Conservation (phyloP, 2,113 vertebrate species). For the Hyla sarda region DNA sequence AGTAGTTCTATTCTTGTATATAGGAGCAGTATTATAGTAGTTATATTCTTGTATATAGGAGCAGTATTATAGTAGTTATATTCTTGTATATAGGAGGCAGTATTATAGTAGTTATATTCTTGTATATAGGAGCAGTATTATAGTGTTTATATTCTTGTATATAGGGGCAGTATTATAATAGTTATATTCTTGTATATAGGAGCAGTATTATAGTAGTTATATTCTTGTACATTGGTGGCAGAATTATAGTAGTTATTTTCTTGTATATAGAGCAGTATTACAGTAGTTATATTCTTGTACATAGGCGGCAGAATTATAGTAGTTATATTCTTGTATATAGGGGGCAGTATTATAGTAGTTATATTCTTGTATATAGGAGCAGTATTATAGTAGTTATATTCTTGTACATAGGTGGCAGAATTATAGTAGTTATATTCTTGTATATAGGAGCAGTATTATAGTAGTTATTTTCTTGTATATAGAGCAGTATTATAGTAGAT, state of each 20-base stretch:
- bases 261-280: no score
- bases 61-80: not conserved
- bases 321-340: no score
- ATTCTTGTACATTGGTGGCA: not conserved
- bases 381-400: slow-evolving; percentile 2
- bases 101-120: not conserved
- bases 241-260: not conserved
- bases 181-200: not conserved
- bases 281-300: no score
- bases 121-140: not conserved
- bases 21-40: not conserved
- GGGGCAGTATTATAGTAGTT: not conserved
- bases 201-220: not conserved
- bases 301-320: no score
- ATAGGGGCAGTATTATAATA: no score
- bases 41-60: not conserved
- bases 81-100: not conserved
- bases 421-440: no score
- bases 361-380: not conserved
- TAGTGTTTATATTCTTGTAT: not conserved
- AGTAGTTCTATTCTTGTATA: no score
- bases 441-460: no score
- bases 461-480: no score
- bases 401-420: no score
- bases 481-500: no score